phyloP scores from a whole-genome alignment of 2,888 invertebrate genomes.

The Himalopsyche tibetana region DNA sequence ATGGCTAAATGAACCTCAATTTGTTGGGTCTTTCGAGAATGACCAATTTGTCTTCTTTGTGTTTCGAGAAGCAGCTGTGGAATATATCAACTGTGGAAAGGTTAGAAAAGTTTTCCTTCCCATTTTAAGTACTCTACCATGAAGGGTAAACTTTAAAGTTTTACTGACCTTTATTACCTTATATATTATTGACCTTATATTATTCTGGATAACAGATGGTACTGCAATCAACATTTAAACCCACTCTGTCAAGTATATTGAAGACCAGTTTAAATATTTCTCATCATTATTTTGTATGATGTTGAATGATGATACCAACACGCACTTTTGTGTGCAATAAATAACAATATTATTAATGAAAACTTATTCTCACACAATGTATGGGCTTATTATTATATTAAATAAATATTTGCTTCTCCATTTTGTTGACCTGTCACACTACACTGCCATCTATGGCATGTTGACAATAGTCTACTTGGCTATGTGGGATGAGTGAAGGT shows the following conservation, averaged over 20 bases:
- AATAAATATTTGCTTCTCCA: conserved; percentile 27
- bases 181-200: neutral
- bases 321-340: neutral
- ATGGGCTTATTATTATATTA: conserved; percentile 8
- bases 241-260: conserved; percentile 44
- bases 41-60: conserved; percentile 93
- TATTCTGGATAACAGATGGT: conserved; percentile 19
- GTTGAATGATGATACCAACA: conserved; percentile 2
- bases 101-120: conserved; percentile 72
- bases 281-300: conserved; percentile 4
- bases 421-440: conserved; percentile 22
- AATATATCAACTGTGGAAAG: conserved; percentile 96
- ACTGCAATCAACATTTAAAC: neutral
- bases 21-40: conserved; percentile 94
- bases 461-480: conserved; percentile 42
- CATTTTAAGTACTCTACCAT: too few species aligned
- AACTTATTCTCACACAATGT: neutral
- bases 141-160: too few species aligned
- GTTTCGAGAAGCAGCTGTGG: conserved; percentile 93
- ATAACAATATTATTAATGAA: conserved; percentile 12
- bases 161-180: neutral
- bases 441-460: conserved; percentile 51
- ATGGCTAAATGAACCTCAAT: conserved; percentile 95
- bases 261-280: conserved; percentile 45
- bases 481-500: conserved; percentile 55